Evolutionary conservation across 2,113 vertebrate genomes (phyloP).

Genomic region (Albula glossodonta): DNA sequence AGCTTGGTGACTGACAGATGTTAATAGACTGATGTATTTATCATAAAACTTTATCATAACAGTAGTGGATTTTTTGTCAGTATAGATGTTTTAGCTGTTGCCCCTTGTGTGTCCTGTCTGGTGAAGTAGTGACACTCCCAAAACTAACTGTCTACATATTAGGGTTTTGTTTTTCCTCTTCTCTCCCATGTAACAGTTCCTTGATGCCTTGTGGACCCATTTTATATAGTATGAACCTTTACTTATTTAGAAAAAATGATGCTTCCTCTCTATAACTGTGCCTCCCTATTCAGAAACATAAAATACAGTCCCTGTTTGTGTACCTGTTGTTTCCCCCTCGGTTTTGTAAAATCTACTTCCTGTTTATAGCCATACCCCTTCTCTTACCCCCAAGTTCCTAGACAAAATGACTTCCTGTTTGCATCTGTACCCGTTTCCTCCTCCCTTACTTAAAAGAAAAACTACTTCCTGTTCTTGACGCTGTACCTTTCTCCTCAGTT

Average conservation of each 20-base stretch:
- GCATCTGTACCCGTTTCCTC: neutral
- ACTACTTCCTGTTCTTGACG: slow-evolving; percentile 18
- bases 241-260: no score
- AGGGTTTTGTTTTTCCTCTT: neutral
- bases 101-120: neutral
- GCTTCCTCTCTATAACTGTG: neutral
- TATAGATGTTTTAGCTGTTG: neutral
- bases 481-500: slow-evolving; percentile 65
- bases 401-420: neutral
- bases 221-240: no score
- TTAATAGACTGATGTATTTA: neutral
- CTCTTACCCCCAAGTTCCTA: neutral
- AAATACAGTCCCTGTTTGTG: neutral
- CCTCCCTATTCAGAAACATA: no score
- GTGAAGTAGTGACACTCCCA: neutral
- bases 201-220: no score
- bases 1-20: no score
- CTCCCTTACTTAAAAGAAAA: neutral
- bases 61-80: neutral
- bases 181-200: neutral
- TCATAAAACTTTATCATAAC: neutral
- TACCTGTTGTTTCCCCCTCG: neutral
- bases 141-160: neutral
- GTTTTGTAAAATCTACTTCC: slow-evolving; percentile 3
- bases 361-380: slow-evolving; percentile 3